Base-by-base conservation (phyloP, 2,888 invertebrate species). In the Mayetiola destructor region DNA sequence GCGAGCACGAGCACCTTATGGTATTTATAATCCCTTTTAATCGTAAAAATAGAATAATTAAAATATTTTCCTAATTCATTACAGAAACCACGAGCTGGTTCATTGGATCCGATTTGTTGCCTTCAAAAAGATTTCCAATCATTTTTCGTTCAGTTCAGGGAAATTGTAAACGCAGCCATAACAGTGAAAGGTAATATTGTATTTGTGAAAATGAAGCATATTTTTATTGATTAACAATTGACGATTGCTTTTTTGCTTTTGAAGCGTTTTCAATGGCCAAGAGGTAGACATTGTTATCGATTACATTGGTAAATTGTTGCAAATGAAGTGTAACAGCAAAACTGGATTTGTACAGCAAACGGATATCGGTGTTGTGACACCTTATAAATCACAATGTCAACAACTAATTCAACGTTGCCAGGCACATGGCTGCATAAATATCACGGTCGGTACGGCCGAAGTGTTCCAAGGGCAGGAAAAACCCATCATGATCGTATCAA, bases 391-490 rank as follows among this genome's bases (percentile, higher is more conserved):
- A 4, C 52, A 52, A 52, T 29, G 3, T 14, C 21, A 30, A 52
- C 4, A 16, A 9, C 27, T 52, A n/a, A 3, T 2, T 3, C n/a
- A 14, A 5, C n/a, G 1, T 16, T 52, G 52, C n/a, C 3, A 8
- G 3, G 8, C 12, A 16, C 14, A n/a, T 29, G 16, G 29, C 29
- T 30, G 21, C 16, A n/a, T 14, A n/a, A 23, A 29, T 16, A 52
- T 52, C 16, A 27, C 27, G 74, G 77, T 89, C 37, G 88, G 87
- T 0, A 84, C 85, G 3, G 86, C 88, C 1, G 89, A 91, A 71
- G 89, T 89, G 66, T 88, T 89, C 66, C 90, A 91, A 72, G 88
- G 88, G 1, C 86, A 87, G 69, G 89, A 90, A 68, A 75, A 79
- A 59, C 76, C 78, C 9, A 78, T 85, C 1, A 82, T 90, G 57